These are phyloP conservation scores for Leptatherina wallacei DNA, from an alignment of 2,797 vertebrate species.

Conservation along the genomic window DNA sequence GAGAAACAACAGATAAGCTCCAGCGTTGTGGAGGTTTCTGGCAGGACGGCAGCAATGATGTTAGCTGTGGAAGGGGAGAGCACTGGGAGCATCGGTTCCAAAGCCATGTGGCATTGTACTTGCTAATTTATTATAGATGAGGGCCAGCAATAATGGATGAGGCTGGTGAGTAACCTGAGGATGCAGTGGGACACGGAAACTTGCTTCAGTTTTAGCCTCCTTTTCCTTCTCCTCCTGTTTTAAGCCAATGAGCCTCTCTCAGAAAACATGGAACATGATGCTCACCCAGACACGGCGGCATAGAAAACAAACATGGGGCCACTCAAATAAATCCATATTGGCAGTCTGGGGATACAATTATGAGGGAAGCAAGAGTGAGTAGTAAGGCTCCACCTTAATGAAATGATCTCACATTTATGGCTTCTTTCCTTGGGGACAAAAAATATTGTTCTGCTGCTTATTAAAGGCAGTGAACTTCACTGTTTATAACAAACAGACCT, in stretches of 20 bases:
- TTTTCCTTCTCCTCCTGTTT: slow-evolving; percentile 64
- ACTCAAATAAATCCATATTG: slow-evolving; percentile 57
- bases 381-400: background rate
- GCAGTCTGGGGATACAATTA: slow-evolving; percentile 6
- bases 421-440: background rate
- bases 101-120: slow-evolving; percentile 80
- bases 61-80: slow-evolving; percentile 57
- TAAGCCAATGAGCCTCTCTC: slow-evolving; percentile 61
- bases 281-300: slow-evolving; percentile 38
- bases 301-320: slow-evolving; percentile 61
- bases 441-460: background rate
- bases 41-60: slow-evolving; percentile 31
- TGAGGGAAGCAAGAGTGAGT: background rate
- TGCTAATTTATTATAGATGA: slow-evolving; percentile 82
- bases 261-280: slow-evolving; percentile 68
- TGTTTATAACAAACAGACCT: background rate
- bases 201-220: slow-evolving; percentile 64
- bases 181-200: slow-evolving; percentile 80
- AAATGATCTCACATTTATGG: background rate
- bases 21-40: slow-evolving; percentile 35
- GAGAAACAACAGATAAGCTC: slow-evolving; percentile 46
- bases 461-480: background rate
- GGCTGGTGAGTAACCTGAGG: slow-evolving; percentile 84
- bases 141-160: slow-evolving; percentile 85
- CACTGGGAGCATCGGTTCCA: slow-evolving; percentile 62